A percentile compares a stretch with the other conserved stretches of the same genome.
These are phyloP conservation scores for Oostethus manadensis DNA, from an alignment of 2,113 vertebrate species.

Conservation along the genomic window DNA sequence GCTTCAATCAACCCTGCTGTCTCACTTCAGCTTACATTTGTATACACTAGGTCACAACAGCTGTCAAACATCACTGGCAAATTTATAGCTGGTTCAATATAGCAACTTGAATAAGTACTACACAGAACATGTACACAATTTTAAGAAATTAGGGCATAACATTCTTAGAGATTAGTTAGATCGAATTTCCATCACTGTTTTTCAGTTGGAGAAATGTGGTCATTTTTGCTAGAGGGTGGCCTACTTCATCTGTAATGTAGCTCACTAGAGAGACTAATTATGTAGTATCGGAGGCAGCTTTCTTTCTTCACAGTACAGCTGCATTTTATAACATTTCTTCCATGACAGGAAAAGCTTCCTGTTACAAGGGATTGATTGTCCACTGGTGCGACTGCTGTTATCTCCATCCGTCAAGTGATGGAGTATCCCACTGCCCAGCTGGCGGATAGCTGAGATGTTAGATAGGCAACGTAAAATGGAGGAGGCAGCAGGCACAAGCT, in stretches of 20 bases:
- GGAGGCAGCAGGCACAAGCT: conserved; percentile 67
- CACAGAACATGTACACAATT: too few relatives aligned
- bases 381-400: not conserved
- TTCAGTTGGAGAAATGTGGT: conserved; percentile 12
- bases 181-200: not conserved
- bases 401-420: conserved; percentile 24
- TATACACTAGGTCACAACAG: not conserved
- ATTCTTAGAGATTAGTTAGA: not conserved
- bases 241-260: conserved; percentile 64
- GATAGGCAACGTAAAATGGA: conserved; percentile 57
- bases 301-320: conserved; percentile 14
- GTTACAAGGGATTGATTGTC: conserved; percentile 22
- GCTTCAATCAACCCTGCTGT: conserved; percentile 23
- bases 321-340: conserved; percentile 31
- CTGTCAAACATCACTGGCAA: conserved; percentile 16
- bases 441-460: conserved; percentile 61
- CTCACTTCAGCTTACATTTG: conserved; percentile 22
- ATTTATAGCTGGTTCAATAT: not conserved
- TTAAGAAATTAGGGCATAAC: not conserved
- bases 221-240: conserved; percentile 37
- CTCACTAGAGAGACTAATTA: conserved; percentile 55
- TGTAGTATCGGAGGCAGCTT: conserved; percentile 26
- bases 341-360: not conserved
- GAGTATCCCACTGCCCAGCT: conserved; percentile 50
- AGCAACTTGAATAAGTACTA: too few relatives aligned